phyloP scores from a whole-genome alignment of 2,888 invertebrate species.

The Nymphalis c-album region DNA sequence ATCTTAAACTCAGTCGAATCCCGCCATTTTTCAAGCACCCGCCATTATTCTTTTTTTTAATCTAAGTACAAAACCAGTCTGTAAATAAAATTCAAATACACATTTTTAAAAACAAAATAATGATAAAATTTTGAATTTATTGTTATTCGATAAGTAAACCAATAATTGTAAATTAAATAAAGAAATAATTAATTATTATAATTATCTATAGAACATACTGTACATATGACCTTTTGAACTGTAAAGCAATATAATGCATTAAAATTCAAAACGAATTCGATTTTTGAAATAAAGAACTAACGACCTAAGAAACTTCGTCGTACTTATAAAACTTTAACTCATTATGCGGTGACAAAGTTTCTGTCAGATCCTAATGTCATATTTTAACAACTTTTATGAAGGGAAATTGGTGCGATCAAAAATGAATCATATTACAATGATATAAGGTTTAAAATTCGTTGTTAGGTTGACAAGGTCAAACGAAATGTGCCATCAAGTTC shows the following conservation, averaged over 20 bases:
- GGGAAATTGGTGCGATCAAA: background rate
- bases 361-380: constrained; percentile 27
- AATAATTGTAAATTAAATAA: no score
- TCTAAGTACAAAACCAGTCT: no score
- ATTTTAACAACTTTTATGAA: constrained; percentile 24
- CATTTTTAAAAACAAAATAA: no score
- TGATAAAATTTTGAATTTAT: no score
- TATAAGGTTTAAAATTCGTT: background rate
- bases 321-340: constrained; percentile 22
- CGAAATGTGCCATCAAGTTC: background rate
- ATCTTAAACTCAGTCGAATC: no score
- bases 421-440: background rate
- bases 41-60: no score
- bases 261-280: background rate
- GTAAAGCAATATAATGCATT: background rate
- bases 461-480: constrained; percentile 5
- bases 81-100: no score
- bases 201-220: no score
- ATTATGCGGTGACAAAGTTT: constrained; percentile 33
- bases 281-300: background rate
- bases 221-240: no score
- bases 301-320: constrained; percentile 15
- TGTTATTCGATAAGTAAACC: no score
- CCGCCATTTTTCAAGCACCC: no score
- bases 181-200: no score